Conservation (phyloP, 1,140 invertebrate species). For the Neuroterus valhalla region DNA sequence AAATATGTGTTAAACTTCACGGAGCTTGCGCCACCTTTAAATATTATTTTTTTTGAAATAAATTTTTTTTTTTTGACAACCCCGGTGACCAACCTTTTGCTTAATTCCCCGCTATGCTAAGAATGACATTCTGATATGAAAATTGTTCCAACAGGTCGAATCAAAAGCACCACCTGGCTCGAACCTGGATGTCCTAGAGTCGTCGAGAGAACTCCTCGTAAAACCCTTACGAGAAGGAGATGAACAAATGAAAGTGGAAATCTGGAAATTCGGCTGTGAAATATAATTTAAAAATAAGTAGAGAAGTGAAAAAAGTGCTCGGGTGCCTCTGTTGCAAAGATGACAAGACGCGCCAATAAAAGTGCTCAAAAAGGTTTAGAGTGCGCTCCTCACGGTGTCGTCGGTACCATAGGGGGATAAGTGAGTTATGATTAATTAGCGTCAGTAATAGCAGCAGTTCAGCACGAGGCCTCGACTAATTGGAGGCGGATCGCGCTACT, state of each 20-base stretch:
- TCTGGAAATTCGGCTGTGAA: conserved; percentile 21
- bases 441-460: background rate
- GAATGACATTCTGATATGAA: background rate
- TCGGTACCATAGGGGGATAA: conserved; percentile 26
- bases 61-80: too few relatives aligned
- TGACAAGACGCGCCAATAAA: conserved; percentile 22
- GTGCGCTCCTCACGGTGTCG: conserved; percentile 15
- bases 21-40: too few relatives aligned
- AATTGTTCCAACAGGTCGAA: background rate
- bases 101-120: too few relatives aligned
- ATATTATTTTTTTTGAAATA: too few relatives aligned
- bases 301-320: background rate
- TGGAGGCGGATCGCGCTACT: conserved; percentile 10
- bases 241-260: conserved; percentile 3
- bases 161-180: background rate
- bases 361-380: conserved; percentile 17
- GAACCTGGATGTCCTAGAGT: background rate
- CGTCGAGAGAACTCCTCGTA: background rate
- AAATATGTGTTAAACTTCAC: too few relatives aligned
- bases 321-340: conserved; percentile 16
- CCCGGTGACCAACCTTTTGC: too few relatives aligned
- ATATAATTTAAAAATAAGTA: conserved; percentile 2
- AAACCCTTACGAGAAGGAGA: background rate
- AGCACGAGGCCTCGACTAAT: conserved; percentile 18
- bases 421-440: conserved; percentile 27